Evolutionary conservation across 2,797 vertebrate genomes (phyloP), one percentile per base, ranked within the genome.

Genomic region (Malurus leucopterus): DNA sequence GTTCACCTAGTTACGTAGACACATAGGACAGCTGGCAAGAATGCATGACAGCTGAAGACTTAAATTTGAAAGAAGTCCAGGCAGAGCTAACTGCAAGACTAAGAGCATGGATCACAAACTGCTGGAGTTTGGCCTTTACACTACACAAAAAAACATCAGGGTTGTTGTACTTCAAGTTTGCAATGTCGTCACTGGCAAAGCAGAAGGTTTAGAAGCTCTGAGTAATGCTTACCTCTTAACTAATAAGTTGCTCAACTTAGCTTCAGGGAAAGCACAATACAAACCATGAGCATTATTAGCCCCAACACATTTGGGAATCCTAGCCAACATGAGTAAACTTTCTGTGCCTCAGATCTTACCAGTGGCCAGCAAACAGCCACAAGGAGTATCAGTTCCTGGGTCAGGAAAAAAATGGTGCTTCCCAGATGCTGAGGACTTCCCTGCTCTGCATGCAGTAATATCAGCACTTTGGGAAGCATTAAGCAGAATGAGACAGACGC

Each of bases 211-310:
- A 53, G 69, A 72, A 94, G 67, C 70, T 88, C 71, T 83, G 70
- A 89, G 64, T 90, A 89, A 78, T 77, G 78, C 82, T 85, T 83
- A 69, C 73, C 84, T 79, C 86, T 76, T 78, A 91, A 62, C 58
- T 86, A 91, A 84, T 26, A 50, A 2, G 17, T 95, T 89, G 73
- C 81, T 75, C 89, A 95, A 94, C 55, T 84, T 61, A 49, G 64
- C 91, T 86, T 41, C 62, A 86, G 90, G 92, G 72, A 68, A 94
- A 91, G 68, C 62, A 51, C 83, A 82, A 65, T 6, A 75, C 59
- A 74, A 87, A 62, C 87, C 61, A 54, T 57, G 50, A 72, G 81
- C 5, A 0, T 69, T 67, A 81, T 73, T 72, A 89, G 69, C 65
- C 81, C 57, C 32, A 71, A 90, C 92, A 94, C 8, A 30, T 73